Evolutionary conservation across 1,140 invertebrate genomes (phyloP).

Genomic region (Latrodectus geometricus): DNA sequence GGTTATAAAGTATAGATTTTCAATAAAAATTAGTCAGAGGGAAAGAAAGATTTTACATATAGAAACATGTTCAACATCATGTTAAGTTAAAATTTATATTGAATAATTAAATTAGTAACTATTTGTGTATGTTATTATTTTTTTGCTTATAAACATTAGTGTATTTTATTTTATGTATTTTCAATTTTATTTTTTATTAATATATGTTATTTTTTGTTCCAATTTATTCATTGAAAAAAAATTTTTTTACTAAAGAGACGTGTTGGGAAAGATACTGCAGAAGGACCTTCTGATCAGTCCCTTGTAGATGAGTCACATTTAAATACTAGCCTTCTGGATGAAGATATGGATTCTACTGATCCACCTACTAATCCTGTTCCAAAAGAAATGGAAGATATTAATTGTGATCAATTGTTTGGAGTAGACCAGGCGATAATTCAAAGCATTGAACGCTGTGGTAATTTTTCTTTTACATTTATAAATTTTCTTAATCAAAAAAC

Average conservation of each 20-base stretch:
- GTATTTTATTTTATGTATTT: too few relatives aligned
- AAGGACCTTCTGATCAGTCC: conserved; percentile 49
- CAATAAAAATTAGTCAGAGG: too few relatives aligned
- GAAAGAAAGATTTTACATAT: too few relatives aligned
- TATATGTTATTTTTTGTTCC: too few relatives aligned
- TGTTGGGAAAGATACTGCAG: conserved; percentile 55
- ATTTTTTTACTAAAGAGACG: conserved; percentile 40
- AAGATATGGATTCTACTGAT: conserved; percentile 64
- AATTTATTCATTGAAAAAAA: too few relatives aligned
- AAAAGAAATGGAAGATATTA: conserved; percentile 68
- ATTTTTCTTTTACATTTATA: conserved; percentile 64
- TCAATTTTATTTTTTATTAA: too few relatives aligned
- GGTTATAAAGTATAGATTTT: too few relatives aligned
- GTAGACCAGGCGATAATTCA: conserved; percentile 91
- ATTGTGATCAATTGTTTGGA: conserved; percentile 83
- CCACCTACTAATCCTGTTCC: conserved; percentile 37
- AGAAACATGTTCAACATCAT: too few relatives aligned
- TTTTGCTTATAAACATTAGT: too few relatives aligned
- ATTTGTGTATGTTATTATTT: too few relatives aligned
- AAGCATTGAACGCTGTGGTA: conserved; percentile 90
- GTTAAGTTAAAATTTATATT: too few relatives aligned
- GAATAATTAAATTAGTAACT: too few relatives aligned
- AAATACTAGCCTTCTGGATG: conserved; percentile 59
- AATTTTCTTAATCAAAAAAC: background rate
- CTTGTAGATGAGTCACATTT: conserved; percentile 60